A percentile compares a stretch with the other conserved stretches of the same genome.
phyloP scores from a whole-genome alignment of 1,140 invertebrate genomes.

The Diploscapter pachys region DNA sequence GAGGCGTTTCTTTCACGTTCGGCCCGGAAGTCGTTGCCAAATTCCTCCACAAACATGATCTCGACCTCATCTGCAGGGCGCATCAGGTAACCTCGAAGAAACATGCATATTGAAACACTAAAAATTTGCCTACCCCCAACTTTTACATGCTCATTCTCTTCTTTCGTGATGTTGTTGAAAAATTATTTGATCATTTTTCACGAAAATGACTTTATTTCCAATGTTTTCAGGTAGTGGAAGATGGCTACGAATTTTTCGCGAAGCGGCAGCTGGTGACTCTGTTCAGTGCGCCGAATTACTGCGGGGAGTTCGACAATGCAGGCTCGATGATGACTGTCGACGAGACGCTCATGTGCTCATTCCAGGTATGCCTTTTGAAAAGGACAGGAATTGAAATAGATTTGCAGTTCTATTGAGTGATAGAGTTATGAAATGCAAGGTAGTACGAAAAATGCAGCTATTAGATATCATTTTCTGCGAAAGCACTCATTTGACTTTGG shows the following conservation, averaged over 20 bases:
- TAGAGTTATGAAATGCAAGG: neutral
- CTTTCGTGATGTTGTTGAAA: conserved; percentile 1
- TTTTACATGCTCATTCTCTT: too few relatives aligned
- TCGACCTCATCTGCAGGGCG: conserved; percentile 66
- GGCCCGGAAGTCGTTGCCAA: conserved; percentile 67
- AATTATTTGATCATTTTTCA: conserved; percentile 3
- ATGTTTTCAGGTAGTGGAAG: conserved; percentile 76
- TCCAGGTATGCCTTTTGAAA: conserved; percentile 58
- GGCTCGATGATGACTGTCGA: conserved; percentile 99
- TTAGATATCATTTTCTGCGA: too few relatives aligned
- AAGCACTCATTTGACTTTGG: too few relatives aligned
- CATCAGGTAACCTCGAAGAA: conserved; percentile 55
- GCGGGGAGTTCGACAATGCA: conserved; percentile 98
- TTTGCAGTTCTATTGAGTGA: neutral
- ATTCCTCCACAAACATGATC: conserved; percentile 66
- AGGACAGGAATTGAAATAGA: too few relatives aligned
- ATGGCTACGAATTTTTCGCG: conserved; percentile 97
- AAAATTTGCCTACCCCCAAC: neutral
- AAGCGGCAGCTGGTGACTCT: conserved; percentile 94
- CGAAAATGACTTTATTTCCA: conserved; percentile 8
- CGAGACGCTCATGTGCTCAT: conserved; percentile 98
- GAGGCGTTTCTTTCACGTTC: conserved; percentile 66
- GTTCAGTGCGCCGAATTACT: conserved; percentile 94
- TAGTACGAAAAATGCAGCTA: too few relatives aligned
- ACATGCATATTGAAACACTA: conserved; percentile 6